phyloP scores from a whole-genome alignment of 2,888 invertebrate species.

The Dione vanillae region DNA sequence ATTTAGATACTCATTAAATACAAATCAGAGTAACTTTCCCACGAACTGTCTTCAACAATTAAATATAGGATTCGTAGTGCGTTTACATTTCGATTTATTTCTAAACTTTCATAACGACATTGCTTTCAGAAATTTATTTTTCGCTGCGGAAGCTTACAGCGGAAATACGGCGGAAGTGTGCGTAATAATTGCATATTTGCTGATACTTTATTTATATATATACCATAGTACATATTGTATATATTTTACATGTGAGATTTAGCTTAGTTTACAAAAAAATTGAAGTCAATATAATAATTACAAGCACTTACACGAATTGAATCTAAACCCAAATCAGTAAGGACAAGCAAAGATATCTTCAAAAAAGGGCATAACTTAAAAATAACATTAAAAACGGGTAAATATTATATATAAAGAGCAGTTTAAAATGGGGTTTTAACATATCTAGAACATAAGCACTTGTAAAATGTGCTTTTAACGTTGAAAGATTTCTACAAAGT shows the following conservation, averaged over 20 bases:
- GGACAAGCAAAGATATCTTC: too few species aligned
- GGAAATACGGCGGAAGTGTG: conserved; percentile 1
- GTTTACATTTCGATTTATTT: conserved; percentile 5
- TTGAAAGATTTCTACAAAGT: conserved; percentile 27
- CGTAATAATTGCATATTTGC: not conserved
- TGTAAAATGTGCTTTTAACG: conserved; percentile 25
- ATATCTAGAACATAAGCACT: conserved; percentile 15
- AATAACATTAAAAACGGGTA: not conserved
- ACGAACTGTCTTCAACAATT: conserved; percentile 4
- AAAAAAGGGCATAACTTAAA: not conserved
- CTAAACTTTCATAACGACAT: not conserved
- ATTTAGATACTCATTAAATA: conserved; percentile 39
- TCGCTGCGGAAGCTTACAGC: conserved; percentile 3
- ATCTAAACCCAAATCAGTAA: too few species aligned
- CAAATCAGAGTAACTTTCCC: conserved; percentile 34
- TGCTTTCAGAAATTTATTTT: conserved; percentile 1
- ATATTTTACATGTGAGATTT: not conserved
- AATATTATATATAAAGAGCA: conserved; percentile 12
- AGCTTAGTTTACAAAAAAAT: too few species aligned
- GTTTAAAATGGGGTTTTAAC: conserved; percentile 19
- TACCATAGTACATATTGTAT: not conserved
- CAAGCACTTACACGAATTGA: too few species aligned
- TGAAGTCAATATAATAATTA: too few species aligned
- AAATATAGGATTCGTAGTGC: conserved; percentile 10
- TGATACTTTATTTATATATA: not conserved